Percentiles rank a stretch among this genome's conserved stretches.
Conservation (phyloP, 2,113 vertebrate species). For the Catharus bicknelli region DNA sequence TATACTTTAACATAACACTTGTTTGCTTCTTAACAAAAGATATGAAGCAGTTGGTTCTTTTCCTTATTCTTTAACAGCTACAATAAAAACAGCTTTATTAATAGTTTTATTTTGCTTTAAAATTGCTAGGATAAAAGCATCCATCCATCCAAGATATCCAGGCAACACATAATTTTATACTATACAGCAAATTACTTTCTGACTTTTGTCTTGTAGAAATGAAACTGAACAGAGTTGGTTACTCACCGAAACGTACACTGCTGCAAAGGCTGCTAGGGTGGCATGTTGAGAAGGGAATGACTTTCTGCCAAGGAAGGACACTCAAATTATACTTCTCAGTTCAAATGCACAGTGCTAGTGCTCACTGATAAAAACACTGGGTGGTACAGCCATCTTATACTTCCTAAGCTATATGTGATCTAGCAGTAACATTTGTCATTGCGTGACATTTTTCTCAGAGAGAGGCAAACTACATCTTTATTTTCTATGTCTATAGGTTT, state of each 20-base stretch:
- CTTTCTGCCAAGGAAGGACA: slow-evolving; percentile 87
- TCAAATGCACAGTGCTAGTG: slow-evolving; percentile 5
- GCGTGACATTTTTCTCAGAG: background rate
- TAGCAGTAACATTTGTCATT: background rate
- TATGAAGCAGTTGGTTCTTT: background rate
- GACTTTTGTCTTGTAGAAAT: background rate
- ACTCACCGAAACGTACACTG: slow-evolving; percentile 97
- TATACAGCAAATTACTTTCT: background rate
- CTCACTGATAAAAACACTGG: background rate
- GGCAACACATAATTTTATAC: background rate
- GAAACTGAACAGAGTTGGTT: slow-evolving; percentile 29
- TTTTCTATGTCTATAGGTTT: background rate
- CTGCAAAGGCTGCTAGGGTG: slow-evolving; percentile 94
- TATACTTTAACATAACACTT: background rate
- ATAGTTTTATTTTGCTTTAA: background rate
- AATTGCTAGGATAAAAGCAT: background rate
- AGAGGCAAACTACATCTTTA: background rate
- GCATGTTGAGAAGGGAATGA: slow-evolving; percentile 98
- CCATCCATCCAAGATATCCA: background rate
- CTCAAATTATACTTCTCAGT: slow-evolving; percentile 58
- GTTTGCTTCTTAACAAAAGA: background rate
- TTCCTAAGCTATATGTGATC: background rate
- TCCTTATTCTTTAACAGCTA: background rate
- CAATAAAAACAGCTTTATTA: background rate
- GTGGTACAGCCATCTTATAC: background rate